Evolutionary conservation across 2,888 invertebrate species (phyloP), one percentile per base, ranked within the genome.

Genomic region (Dolichopus griseipennis): DNA sequence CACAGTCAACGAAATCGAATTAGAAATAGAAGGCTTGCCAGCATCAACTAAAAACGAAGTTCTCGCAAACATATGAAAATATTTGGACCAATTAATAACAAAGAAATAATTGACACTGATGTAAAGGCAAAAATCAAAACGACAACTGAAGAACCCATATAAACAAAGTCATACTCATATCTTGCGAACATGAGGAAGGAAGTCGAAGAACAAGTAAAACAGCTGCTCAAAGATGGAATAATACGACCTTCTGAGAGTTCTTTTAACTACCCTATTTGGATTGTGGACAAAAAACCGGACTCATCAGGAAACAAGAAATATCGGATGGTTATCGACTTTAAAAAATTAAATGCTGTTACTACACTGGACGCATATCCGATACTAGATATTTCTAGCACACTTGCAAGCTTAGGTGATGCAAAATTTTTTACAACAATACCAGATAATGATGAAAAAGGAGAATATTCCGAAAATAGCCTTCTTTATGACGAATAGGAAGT

Each of bases 101-200:
- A 20, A 1, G 65, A 65, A 4, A 10, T 27, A 8, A n/a, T n/a
- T n/a, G n/a, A n/a, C n/a, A n/a, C n/a, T n/a, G n/a, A n/a, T n/a
- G n/a, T n/a, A n/a, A n/a, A 74, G 68, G 79, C 80, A 52, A 68
- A 74, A 65, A 81, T 81, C n/a, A 70, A 72, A 41, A 76, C 75
- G 1, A 73, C 69, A 1, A 72, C 73, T 2, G 66, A 73, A 10
- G 69, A 71, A 10, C 78, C 78, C 0, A 73, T 78, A 6, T 75
- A 74, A 65, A 69, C 75, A 0, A 77, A 78, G 73, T 72, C 73
- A 6, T 79, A 79, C 69, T 70, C 78, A 12, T 78, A 78, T 67
- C 79, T 79, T 0, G 72, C 75, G 33, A 71, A 74, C n/a, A n/a
- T n/a, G n/a, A n/a, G n/a, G n/a, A n/a, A n/a, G n/a, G n/a, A n/a